phyloP scores from a whole-genome alignment of 2,113 vertebrate genomes.

The Lynx canadensis region DNA sequence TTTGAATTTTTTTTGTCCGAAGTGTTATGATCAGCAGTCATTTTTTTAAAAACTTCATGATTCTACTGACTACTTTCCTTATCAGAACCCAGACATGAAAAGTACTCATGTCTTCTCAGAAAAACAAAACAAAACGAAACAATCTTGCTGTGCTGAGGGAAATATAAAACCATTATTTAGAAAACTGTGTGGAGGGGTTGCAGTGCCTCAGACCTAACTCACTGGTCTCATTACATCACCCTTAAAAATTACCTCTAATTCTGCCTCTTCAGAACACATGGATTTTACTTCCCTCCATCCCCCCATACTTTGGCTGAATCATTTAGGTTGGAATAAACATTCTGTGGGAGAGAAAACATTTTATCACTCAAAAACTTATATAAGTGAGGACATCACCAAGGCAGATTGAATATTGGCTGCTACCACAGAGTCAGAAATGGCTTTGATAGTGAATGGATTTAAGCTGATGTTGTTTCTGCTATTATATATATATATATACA shows the following conservation, averaged over 20 bases:
- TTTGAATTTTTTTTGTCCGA: not conserved
- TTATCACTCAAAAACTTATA: not conserved
- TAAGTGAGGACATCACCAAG: not conserved
- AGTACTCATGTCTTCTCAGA: not conserved
- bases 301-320: not conserved
- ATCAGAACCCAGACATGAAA: not conserved
- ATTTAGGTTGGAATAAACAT: not conserved
- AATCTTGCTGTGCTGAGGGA: not conserved
- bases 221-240: not conserved
- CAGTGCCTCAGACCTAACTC: not conserved
- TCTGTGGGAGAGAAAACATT: not conserved
- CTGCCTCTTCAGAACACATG: not conserved
- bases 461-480: rapidly evolving
- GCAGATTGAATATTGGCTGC: not conserved
- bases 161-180: not conserved
- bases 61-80: not conserved
- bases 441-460: not conserved
- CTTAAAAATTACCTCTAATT: not conserved
- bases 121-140: not conserved
- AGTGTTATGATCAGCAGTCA: not conserved
- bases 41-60: not conserved
- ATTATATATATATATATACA: not conserved
- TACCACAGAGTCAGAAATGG: not conserved
- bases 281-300: not conserved
- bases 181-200: not conserved